Conservation (phyloP, 2,888 invertebrate species). For the Dioctria linearis region DNA sequence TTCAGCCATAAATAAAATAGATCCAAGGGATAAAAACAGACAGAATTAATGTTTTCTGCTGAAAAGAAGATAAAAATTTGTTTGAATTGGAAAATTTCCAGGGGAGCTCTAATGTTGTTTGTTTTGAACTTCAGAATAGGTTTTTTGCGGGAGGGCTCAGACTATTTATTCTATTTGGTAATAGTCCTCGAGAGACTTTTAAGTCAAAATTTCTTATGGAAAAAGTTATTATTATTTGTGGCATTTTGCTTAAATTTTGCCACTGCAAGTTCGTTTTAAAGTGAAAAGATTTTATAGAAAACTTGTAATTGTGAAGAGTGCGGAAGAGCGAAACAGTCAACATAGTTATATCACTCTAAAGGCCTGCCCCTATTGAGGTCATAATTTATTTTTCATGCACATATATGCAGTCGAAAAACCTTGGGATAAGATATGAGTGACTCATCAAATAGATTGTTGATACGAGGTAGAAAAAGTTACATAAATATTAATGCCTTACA, state of each 20-base stretch:
- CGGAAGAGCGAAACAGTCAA: too few species aligned
- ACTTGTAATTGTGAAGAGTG: too few species aligned
- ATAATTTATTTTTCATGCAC: too few species aligned
- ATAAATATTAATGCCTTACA: too few species aligned
- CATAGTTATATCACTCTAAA: too few species aligned
- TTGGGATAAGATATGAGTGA: too few species aligned
- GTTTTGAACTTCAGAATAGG: background rate
- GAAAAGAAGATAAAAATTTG: constrained; percentile 30
- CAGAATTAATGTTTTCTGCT: constrained; percentile 8
- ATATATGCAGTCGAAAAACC: too few species aligned
- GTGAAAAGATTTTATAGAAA: too few species aligned
- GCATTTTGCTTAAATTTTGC: background rate
- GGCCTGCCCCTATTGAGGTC: too few species aligned
- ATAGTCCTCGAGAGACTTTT: constrained; percentile 31
- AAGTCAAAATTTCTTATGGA: constrained; percentile 29
- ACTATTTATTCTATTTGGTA: constrained; percentile 13
- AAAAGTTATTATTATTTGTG: constrained; percentile 30
- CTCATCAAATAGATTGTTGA: too few species aligned
- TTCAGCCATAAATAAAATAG: constrained; percentile 14
- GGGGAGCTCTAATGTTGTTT: constrained; percentile 8
- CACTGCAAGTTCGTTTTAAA: too few species aligned
- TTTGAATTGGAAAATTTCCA: constrained; percentile 13
- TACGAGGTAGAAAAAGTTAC: too few species aligned
- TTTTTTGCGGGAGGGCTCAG: background rate
- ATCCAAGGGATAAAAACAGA: constrained; percentile 26